These are phyloP conservation scores for Drosophila mercatorum DNA, from an alignment of 2,888 invertebrate species.

Conservation along the genomic window DNA sequence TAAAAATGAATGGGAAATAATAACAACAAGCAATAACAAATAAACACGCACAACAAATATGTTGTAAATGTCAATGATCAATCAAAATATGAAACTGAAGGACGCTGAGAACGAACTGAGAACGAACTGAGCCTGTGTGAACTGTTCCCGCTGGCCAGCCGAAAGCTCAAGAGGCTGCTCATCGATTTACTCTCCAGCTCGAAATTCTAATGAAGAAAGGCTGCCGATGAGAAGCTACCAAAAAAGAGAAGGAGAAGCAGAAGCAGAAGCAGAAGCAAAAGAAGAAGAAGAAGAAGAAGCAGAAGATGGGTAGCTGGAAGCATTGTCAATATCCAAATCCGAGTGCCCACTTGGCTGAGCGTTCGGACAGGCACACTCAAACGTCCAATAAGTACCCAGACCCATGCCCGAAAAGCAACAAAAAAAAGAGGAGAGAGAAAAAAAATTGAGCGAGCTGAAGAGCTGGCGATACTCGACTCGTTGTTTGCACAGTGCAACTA, in stretches of 20 bases:
- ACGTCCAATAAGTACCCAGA: constrained; percentile 68
- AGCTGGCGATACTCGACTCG: constrained; percentile 51
- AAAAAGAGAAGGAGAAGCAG: not conserved
- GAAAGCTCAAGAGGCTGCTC: constrained; percentile 55
- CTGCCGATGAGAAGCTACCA: constrained; percentile 37
- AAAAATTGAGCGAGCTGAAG: not conserved
- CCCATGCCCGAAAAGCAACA: constrained; percentile 49
- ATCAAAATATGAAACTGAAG: constrained; percentile 73
- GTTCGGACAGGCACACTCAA: constrained; percentile 73
- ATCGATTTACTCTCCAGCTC: constrained; percentile 51
- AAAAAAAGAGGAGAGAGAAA: not conserved
- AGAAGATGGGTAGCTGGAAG: constrained; percentile 41
- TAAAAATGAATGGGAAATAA: constrained; percentile 55
- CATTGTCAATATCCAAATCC: constrained; percentile 74
- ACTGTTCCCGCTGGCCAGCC: constrained; percentile 25
- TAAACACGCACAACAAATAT: constrained; percentile 65
- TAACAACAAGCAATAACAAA: constrained; percentile 25
- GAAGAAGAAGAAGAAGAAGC: constrained; percentile 16
- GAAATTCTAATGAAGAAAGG: constrained; percentile 75
- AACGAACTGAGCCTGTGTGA: constrained; percentile 39
- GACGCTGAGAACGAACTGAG: constrained; percentile 15
- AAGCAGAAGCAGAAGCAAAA: constrained; percentile 14
- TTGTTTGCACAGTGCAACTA: constrained; percentile 78
- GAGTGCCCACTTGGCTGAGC: constrained; percentile 74
- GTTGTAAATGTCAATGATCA: constrained; percentile 83